These are phyloP conservation scores for Napeogenes sylphis DNA, from an alignment of 2,888 invertebrate genomes.

Conservation along the genomic window DNA sequence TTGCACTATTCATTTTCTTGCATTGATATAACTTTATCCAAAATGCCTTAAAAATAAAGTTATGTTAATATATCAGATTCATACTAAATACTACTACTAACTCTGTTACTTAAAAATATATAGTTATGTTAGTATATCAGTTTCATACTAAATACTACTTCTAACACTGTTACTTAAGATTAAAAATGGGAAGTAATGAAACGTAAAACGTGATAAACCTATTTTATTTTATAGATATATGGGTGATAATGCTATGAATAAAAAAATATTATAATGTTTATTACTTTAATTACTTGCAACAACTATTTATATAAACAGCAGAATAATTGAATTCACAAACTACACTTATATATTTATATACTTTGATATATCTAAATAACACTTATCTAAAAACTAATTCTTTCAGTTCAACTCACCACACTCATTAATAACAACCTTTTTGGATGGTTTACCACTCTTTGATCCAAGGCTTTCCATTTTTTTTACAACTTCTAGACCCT, in stretches of 20 bases:
- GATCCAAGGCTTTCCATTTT: slow-evolving; percentile 90
- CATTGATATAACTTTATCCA: slow-evolving; percentile 5
- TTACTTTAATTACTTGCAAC: neutral
- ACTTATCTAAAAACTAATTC: neutral
- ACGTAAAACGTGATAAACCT: no score
- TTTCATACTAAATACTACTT: no score
- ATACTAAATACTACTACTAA: no score
- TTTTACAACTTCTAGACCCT: slow-evolving; percentile 94
- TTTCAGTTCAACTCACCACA: slow-evolving; percentile 85
- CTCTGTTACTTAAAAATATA: neutral
- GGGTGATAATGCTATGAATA: no score
- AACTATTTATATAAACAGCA: neutral
- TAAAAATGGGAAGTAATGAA: no score
- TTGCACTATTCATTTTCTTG: slow-evolving; percentile 2
- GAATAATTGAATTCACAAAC: neutral
- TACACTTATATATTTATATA: neutral
- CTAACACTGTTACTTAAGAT: neutral
- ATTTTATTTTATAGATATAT: no score
- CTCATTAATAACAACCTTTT: slow-evolving; percentile 87
- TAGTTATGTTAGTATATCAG: neutral
- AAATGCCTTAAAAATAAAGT: slow-evolving; percentile 5
- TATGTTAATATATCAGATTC: neutral
- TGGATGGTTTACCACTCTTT: slow-evolving; percentile 89
- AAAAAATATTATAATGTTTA: neutral
- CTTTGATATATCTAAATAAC: neutral